These are phyloP conservation scores for Deilephila elpenor DNA, from an alignment of 2,888 invertebrate genomes.

Conservation along the genomic window DNA sequence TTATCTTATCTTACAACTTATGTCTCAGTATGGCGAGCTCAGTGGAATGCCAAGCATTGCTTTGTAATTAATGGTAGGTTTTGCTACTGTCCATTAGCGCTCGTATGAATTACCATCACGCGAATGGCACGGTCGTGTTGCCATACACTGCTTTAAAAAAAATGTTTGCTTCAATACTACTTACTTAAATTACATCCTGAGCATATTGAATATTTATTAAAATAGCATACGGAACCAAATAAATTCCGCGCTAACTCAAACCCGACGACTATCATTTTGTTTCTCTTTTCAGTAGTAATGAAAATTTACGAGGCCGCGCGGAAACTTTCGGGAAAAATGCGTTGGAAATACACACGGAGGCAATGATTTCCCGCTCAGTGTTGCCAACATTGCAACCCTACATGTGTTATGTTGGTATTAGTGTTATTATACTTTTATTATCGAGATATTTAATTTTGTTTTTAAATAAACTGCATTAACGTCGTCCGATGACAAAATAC, in stretches of 20 bases:
- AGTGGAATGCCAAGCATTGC: no score
- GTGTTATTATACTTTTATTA: constrained; percentile 28
- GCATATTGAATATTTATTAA: not conserved
- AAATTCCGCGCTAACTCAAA: not conserved
- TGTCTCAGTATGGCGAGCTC: no score
- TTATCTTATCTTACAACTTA: no score
- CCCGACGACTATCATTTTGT: constrained; percentile 38
- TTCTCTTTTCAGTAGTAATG: constrained; percentile 58
- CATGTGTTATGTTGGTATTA: constrained; percentile 34
- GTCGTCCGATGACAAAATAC: constrained; percentile 29
- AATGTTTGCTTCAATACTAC: no score
- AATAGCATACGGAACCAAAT: constrained; percentile 21
- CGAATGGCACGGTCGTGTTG: no score
- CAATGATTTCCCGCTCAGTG: constrained; percentile 36
- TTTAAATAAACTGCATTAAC: constrained; percentile 26
- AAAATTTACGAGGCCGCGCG: constrained; percentile 61
- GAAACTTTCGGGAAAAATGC: constrained; percentile 58
- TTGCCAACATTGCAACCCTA: constrained; percentile 28
- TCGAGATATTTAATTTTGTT: constrained; percentile 27
- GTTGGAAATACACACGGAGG: constrained; percentile 36
- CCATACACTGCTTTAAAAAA: no score
- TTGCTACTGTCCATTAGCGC: no score
- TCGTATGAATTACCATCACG: no score
- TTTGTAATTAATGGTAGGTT: no score
- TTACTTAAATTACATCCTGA: no score